Evolutionary conservation across 2,888 invertebrate genomes (phyloP).

Genomic region (Oscheius myriophilus): DNA sequence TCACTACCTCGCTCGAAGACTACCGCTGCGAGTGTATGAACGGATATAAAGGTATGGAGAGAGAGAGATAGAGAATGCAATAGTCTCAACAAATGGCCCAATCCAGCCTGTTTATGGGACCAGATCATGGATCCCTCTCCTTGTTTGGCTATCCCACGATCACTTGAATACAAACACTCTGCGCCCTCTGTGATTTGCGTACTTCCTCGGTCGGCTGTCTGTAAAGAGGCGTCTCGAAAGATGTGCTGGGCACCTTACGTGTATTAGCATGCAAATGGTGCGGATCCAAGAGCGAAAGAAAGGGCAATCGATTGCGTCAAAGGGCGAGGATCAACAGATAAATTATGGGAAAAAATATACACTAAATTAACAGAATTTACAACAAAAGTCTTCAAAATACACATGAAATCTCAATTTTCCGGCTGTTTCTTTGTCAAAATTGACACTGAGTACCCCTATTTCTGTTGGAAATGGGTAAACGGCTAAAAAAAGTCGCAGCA

Average conservation of each 20-base stretch:
- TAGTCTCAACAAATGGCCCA: not conserved
- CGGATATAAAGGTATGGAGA: slow-evolving; percentile 26
- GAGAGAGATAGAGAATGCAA: not conserved
- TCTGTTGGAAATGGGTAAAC: no score
- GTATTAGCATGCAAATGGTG: slow-evolving; percentile 31
- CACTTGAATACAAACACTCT: not conserved
- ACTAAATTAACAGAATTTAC: no score
- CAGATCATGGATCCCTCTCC: not conserved
- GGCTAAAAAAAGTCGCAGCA: no score
- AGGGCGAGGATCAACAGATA: slow-evolving; percentile 16
- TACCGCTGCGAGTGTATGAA: slow-evolving; percentile 25
- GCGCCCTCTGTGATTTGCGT: slow-evolving; percentile 6
- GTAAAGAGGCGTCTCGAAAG: slow-evolving; percentile 16
- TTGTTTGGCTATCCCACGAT: slow-evolving; percentile 32
- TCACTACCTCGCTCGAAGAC: slow-evolving; percentile 16
- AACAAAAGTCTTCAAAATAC: no score
- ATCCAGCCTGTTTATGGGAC: not conserved
- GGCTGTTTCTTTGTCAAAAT: no score
- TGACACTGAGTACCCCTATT: no score
- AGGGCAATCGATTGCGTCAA: not conserved
- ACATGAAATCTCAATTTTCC: no score
- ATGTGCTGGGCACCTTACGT: slow-evolving; percentile 3
- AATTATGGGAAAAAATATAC: no score
- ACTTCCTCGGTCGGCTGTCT: slow-evolving; percentile 20
- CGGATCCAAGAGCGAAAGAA: slow-evolving; percentile 6